These are phyloP conservation scores for Hirundichthys speculiger DNA, from an alignment of 2,113 vertebrate species.

Conservation along the genomic window DNA sequence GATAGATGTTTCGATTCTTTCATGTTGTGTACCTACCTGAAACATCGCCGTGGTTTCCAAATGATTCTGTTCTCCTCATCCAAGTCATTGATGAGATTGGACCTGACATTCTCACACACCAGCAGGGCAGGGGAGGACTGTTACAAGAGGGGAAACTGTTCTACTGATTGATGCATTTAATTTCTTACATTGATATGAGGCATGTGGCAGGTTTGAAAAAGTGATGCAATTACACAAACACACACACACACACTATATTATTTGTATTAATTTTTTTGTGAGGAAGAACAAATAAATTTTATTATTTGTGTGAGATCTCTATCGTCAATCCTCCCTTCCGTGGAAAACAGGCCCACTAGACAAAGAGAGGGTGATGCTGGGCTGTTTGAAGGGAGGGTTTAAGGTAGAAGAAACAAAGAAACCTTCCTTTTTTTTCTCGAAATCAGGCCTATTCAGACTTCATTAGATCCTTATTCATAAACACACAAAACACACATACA, in stretches of 20 bases:
- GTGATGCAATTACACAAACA: constrained; percentile 26
- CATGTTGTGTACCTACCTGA: constrained; percentile 38
- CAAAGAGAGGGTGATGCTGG: constrained; percentile 23
- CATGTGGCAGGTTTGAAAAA: constrained; percentile 8
- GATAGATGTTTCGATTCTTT: constrained; percentile 10
- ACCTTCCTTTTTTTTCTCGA: constrained; percentile 29
- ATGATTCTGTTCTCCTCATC: constrained; percentile 43
- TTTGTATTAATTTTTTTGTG: too few species aligned
- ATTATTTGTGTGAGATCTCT: constrained; percentile 6
- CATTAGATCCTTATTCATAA: neutral
- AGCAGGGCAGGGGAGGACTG: constrained; percentile 15
- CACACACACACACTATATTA: neutral
- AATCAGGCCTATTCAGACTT: constrained; percentile 15
- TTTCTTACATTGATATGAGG: constrained; percentile 57
- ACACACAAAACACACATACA: constrained; percentile 2
- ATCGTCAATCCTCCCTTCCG: constrained; percentile 36
- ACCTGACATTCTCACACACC: constrained; percentile 49
- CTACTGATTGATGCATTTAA: constrained; percentile 62
- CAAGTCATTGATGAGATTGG: constrained; percentile 49
- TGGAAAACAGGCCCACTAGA: constrained; percentile 24
- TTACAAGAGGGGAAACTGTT: constrained; percentile 44
- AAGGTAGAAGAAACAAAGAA: constrained; percentile 55
- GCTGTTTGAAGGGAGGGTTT: constrained; percentile 31
- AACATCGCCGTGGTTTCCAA: constrained; percentile 35
- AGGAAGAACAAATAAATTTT: neutral